Evolutionary conservation across 2,797 vertebrate species (phyloP).

Genomic region (Alcedo quadribrachys): DNA sequence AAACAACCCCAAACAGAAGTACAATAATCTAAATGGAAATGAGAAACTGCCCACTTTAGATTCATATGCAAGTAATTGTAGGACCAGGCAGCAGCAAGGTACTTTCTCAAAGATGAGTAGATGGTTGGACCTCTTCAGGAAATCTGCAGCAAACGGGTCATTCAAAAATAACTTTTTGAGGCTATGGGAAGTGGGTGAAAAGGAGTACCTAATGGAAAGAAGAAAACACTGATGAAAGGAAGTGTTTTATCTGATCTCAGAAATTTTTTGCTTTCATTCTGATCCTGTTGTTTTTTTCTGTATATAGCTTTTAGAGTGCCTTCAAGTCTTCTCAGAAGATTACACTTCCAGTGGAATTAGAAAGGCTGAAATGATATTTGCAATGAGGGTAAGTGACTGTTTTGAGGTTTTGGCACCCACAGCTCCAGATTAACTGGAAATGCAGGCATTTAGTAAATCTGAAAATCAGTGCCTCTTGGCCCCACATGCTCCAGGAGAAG

Average conservation of each 20-base stretch:
- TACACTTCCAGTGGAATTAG: conserved; percentile 13
- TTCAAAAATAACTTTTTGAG: not conserved
- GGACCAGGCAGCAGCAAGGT: not conserved
- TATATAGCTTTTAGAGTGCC: not conserved
- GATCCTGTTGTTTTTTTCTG: not conserved
- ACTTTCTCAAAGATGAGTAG: not conserved
- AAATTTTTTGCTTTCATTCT: not conserved
- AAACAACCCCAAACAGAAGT: not conserved
- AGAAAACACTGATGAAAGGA: not conserved
- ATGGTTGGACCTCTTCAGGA: not conserved
- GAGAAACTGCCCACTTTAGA: not conserved
- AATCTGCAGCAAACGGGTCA: not conserved
- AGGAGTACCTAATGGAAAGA: not conserved
- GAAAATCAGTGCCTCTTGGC: not conserved
- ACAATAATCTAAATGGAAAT: not conserved
- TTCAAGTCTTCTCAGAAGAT: not conserved
- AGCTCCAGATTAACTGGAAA: conserved; percentile 29
- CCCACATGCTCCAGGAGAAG: not conserved
- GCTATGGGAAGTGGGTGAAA: not conserved
- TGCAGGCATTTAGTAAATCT: not conserved
- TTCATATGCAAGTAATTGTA: not conserved
- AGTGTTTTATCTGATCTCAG: not conserved
- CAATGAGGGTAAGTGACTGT: conserved; percentile 15
- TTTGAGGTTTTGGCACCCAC: conserved; percentile 41
- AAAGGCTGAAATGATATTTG: conserved; percentile 20